Conservation (phyloP, 2,797 vertebrate genomes). For the Avahi laniger region DNA sequence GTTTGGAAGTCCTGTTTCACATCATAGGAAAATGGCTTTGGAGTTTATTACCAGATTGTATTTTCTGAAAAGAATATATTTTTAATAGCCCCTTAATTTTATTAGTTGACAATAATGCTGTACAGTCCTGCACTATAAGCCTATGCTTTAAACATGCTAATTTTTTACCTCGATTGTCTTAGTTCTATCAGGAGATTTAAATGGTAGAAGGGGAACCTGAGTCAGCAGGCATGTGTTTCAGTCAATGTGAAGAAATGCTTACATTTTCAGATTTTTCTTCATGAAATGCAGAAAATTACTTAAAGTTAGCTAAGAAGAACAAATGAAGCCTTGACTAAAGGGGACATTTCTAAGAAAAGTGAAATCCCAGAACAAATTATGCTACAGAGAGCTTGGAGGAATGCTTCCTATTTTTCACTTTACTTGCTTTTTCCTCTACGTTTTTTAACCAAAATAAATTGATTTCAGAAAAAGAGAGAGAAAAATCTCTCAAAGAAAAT, state of each 20-base stretch:
- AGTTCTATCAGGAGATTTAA: not conserved
- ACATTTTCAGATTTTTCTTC: not conserved
- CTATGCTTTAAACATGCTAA: not conserved
- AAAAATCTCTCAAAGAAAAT: not conserved
- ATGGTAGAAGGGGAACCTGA: not conserved
- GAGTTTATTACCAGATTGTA: not conserved
- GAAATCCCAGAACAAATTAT: constrained; percentile 51
- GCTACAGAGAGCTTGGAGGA: not conserved
- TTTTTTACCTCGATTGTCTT: not conserved
- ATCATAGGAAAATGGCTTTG: not conserved
- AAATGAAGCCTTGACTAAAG: constrained; percentile 7
- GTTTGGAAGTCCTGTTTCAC: not conserved
- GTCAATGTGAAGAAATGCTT: not conserved
- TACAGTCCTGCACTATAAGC: not conserved
- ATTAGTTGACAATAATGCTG: not conserved
- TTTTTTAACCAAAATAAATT: not conserved
- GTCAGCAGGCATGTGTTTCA: not conserved
- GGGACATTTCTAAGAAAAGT: not conserved
- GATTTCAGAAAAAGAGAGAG: not conserved
- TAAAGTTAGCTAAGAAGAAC: not conserved
- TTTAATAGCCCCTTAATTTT: not conserved
- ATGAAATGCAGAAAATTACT: constrained; percentile 21
- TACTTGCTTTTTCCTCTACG: not conserved
- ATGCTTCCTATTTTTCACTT: constrained; percentile 5
- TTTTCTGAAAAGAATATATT: not conserved